Evolutionary conservation across 2,797 vertebrate genomes (phyloP), one percentile per base, ranked within the genome.

Genomic region (Anableps anableps): DNA sequence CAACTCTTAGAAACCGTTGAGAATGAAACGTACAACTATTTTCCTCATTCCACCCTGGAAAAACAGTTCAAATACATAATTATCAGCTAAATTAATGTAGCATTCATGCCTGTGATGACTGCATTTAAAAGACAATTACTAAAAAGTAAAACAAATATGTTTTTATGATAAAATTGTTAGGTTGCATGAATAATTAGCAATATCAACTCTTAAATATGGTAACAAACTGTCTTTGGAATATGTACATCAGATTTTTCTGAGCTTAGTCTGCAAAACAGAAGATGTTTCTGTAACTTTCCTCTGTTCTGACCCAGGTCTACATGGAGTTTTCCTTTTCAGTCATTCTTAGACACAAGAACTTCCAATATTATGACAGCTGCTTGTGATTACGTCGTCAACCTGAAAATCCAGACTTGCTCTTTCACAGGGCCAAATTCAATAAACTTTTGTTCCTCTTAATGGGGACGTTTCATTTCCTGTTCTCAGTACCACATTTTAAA

Each of bases 351-450:
- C 26, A n/a, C 48, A 17, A 75, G 10, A 75, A 47, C 4, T 72
- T 80, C 48, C 80, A 74, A 29, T 75, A 45, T 87, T 81, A 77
- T 89, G 81, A 88, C 83, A 86, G 72, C 53, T 71, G 78, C 1
- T 41, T 23, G 26, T 1, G 41, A 55, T 87, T 81, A 80, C 55
- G 31, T 13, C 19, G 6, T 55, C 38, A 53, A 38, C 79, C 29
- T 86, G 64, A 92, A 93, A 92, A 80, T 92, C 92, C 89, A 72
- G 73, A 8, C 17, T 89, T 93, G 71, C 83, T 87, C 78, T 87
- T 80, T 55, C 75, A 79, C 14, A 72, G 50, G 38, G 11, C 43
- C 1, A 70, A 73, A 0, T 74, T 53, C 74, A 79, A 80, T 13
- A 60, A 26, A 74, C 34, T 34, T 85, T 43, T 73, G 29, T 38